These are phyloP conservation scores for Lucinisca nassula DNA, from an alignment of 2,888 invertebrate genomes.

Conservation along the genomic window DNA sequence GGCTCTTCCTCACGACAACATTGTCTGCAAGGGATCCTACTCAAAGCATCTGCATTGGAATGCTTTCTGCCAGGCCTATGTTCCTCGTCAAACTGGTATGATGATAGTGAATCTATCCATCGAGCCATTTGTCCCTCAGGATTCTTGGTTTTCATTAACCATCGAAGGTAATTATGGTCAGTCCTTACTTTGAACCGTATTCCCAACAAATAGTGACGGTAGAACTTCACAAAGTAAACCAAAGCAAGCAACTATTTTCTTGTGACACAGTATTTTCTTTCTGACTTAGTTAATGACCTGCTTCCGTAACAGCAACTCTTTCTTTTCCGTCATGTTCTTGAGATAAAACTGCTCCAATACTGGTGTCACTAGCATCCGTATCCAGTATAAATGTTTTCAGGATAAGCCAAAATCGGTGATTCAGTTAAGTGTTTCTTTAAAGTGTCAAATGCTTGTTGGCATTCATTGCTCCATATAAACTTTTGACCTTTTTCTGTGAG, in stretches of 20 bases:
- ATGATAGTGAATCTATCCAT: conserved; percentile 52
- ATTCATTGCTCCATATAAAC: no score
- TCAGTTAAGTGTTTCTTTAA: no score
- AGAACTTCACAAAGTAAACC: conserved; percentile 66
- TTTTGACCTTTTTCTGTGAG: no score
- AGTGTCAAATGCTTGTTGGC: no score
- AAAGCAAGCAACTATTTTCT: conserved; percentile 63
- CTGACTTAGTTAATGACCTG: conserved; percentile 39
- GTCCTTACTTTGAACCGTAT: conserved; percentile 56
- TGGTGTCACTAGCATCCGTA: conserved; percentile 67
- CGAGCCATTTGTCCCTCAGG: conserved; percentile 55
- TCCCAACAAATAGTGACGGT: conserved; percentile 66
- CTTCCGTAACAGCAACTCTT: conserved; percentile 65
- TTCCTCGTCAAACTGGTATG: conserved; percentile 53
- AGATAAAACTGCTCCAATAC: conserved; percentile 67
- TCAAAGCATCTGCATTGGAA: conserved; percentile 36
- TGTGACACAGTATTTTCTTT: conserved; percentile 64
- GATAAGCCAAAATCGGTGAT: no score
- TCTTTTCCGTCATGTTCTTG: conserved; percentile 68
- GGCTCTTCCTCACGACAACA: conserved; percentile 14
- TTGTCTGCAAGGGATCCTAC: conserved; percentile 11
- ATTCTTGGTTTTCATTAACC: conserved; percentile 57
- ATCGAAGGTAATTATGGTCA: conserved; percentile 63
- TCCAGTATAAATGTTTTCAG: conserved; percentile 71
- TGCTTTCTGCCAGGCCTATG: conserved; percentile 53